Evolutionary conservation across 1,140 invertebrate genomes (phyloP).

Genomic region (Apis florea): DNA sequence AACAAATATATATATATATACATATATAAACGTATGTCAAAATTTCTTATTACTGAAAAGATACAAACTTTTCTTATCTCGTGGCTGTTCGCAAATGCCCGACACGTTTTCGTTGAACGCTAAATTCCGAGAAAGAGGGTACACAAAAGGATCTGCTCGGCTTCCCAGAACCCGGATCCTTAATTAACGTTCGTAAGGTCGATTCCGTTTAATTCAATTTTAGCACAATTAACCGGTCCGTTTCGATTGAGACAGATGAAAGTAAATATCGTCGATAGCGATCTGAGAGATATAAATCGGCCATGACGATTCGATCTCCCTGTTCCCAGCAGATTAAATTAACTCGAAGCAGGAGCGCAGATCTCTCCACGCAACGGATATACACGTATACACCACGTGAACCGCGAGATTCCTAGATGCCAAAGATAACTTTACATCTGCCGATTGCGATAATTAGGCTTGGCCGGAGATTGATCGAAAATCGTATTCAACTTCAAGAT

Average conservation of each 20-base stretch:
- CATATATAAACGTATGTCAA: neutral
- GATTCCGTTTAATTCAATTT: constrained; percentile 51
- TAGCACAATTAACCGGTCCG: constrained; percentile 62
- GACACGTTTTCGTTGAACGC: too few species aligned
- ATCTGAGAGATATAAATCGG: constrained; percentile 67
- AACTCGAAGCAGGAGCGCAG: neutral
- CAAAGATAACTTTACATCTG: constrained; percentile 72
- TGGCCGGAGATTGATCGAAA: constrained; percentile 63
- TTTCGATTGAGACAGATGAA: constrained; percentile 51
- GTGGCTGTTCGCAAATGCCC: too few species aligned
- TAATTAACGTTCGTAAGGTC: constrained; percentile 29
- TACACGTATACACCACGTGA: constrained; percentile 39
- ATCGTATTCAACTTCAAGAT: constrained; percentile 59
- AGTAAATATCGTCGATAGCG: constrained; percentile 67
- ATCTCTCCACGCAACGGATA: constrained; percentile 47
- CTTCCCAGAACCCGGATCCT: neutral
- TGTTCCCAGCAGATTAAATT: constrained; percentile 11
- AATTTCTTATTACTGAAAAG: neutral
- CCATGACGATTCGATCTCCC: constrained; percentile 55
- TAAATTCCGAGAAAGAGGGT: neutral
- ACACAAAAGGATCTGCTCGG: neutral
- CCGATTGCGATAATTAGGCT: constrained; percentile 72
- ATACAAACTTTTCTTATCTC: neutral
- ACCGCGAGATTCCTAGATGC: constrained; percentile 69
- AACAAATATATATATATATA: too few species aligned